Evolutionary conservation across 2,797 vertebrate genomes (phyloP), one percentile per base, ranked within the genome.

Genomic region (Choloepus didactylus): DNA sequence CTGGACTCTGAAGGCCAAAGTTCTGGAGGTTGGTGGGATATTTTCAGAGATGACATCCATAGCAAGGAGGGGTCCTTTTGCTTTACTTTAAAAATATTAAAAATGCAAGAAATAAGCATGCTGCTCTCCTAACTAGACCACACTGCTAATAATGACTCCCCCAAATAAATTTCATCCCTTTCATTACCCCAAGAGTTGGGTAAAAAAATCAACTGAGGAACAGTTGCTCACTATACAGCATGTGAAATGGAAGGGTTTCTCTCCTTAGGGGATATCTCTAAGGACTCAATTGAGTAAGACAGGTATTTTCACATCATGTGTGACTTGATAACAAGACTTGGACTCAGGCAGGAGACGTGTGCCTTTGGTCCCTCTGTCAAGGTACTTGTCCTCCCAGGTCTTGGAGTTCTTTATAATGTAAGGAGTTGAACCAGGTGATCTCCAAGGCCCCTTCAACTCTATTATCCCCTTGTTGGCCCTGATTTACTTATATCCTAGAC

Each of bases 191-290:
- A 89, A 70, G 64, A 35, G 56, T 72, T 88, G 73, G 56, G 54
- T 83, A 79, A 64, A 79, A 79, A 93, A 49, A 85, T 96, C 94
- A 84, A 23, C 59, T 79, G 44, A 64, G 87, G 90, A 76, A 59
- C 16, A 69, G 94, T 35, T 5, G 3, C 38, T 80, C 44, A 41
- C n/a, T 29, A 38, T 25, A 7, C n/a, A 59, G 29, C 25, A 31
- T 72, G 23, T 80, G 29, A 67, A 87, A 62, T 35, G 27, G 12
- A 72, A 73, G 35, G 35, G 21, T 41, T 18, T 72, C 82, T 76
- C 31, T 19, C 3, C 4, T 14, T 31, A 72, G 44, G 73, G 31
- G 44, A n/a, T 9, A 46, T 51, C 44, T 16, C 2, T 51, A 60
- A 72, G 25, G 82, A 86, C 9, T 12, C 60, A 4, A 31, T 46